phyloP scores from a whole-genome alignment of 2,888 invertebrate species.

The Eupeodes latifasciatus region DNA sequence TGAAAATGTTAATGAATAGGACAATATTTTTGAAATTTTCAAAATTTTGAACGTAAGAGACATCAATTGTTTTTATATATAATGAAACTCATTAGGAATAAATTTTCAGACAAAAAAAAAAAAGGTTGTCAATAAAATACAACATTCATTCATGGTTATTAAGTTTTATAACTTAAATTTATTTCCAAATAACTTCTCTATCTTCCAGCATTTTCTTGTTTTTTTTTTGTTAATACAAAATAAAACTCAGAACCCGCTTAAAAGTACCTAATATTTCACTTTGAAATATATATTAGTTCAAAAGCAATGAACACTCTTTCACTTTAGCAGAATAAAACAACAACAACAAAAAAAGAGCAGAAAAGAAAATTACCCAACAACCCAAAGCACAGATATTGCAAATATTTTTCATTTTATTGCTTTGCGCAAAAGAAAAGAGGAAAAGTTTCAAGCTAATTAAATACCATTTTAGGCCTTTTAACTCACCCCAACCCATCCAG shows the following conservation, averaged over 20 bases:
- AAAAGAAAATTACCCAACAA: neutral
- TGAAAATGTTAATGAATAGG: too few species aligned
- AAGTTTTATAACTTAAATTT: slow-evolving; percentile 7
- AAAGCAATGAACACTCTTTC: slow-evolving; percentile 14
- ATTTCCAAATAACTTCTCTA: neutral
- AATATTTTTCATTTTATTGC: slow-evolving; percentile 61
- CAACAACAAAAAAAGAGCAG: neutral
- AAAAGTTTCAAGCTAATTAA: slow-evolving; percentile 68
- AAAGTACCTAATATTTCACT: slow-evolving; percentile 25
- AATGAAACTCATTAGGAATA: too few species aligned
- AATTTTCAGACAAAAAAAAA: too few species aligned
- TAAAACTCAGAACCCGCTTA: slow-evolving; percentile 23
- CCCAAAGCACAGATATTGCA: slow-evolving; percentile 38
- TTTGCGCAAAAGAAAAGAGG: slow-evolving; percentile 18
- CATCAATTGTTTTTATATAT: too few species aligned
- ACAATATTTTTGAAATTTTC: too few species aligned
- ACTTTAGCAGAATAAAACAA: too few species aligned
- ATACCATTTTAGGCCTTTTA: slow-evolving; percentile 67
- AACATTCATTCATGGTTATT: neutral
- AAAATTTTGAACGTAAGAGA: too few species aligned
- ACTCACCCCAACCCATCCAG: slow-evolving; percentile 18
- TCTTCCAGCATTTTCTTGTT: neutral
- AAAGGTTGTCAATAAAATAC: neutral
- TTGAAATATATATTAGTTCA: neutral
- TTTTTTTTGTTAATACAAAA: neutral